These are phyloP conservation scores for Sorex maritimensis DNA, from an alignment of 2,797 vertebrate species.

Conservation along the genomic window DNA sequence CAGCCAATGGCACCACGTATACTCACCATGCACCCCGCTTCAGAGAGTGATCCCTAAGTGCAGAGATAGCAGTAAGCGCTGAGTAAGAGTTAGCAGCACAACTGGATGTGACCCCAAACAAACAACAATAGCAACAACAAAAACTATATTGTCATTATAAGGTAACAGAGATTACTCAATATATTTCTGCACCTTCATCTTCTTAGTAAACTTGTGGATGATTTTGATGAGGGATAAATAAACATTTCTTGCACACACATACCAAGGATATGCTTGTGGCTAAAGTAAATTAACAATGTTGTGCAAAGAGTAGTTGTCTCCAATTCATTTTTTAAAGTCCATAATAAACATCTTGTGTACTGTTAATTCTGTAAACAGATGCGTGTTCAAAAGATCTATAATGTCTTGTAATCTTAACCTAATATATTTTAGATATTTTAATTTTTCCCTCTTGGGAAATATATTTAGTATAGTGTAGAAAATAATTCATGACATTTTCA, in stretches of 20 bases:
- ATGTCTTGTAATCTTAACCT: constrained; percentile 93
- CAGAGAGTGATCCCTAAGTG: too few species aligned
- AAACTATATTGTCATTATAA: not conserved
- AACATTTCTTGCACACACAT: constrained; percentile 92
- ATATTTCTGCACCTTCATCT: constrained; percentile 89
- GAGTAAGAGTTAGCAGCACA: too few species aligned
- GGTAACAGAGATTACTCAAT: constrained; percentile 43
- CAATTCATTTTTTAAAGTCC: constrained; percentile 91
- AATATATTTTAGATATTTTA: constrained; percentile 95
- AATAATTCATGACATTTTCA: constrained; percentile 93
- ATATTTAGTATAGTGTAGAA: constrained; percentile 92
- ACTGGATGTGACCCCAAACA: too few species aligned
- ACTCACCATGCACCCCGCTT: too few species aligned
- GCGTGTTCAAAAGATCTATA: constrained; percentile 95
- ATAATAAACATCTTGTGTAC: constrained; percentile 92
- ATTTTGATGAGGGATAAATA: constrained; percentile 89
- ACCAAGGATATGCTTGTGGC: constrained; percentile 92
- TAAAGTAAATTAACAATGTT: constrained; percentile 91
- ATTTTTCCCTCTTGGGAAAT: constrained; percentile 92
- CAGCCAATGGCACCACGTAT: too few species aligned
- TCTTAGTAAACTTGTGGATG: constrained; percentile 90
- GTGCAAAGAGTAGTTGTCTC: constrained; percentile 90
- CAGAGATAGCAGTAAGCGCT: too few species aligned
- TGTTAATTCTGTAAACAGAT: constrained; percentile 94
- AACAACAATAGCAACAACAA: too few species aligned